A percentile compares a stretch with the other conserved stretches of the same genome.
These are phyloP conservation scores for human DNA, from an alignment of 2,113 vertebrate genomes.

Conservation along the genomic window GRCh38 chr1:242024001-242024500, in stretches of 20 bases:
- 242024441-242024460: not conserved
- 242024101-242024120: not conserved
- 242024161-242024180: not conserved
- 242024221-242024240: not conserved
- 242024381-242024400: not conserved
- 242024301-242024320: too few species aligned
- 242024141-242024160: not conserved
- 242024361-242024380: not conserved
- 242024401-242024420: not conserved
- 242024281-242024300: too few species aligned
- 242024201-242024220: not conserved
- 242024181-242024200: not conserved
- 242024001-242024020: too few species aligned
- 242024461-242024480: not conserved
- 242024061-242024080: not conserved
- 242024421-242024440: not conserved
- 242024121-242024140: not conserved
- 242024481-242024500: not conserved
- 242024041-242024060: not conserved
- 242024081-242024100: not conserved
- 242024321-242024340: too few species aligned
- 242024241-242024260: too few species aligned
- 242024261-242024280: too few species aligned
- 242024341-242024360: too few species aligned
- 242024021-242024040: too few species aligned